phyloP scores from a whole-genome alignment of 2,888 invertebrate genomes.

The Lamellibrachia columna region DNA sequence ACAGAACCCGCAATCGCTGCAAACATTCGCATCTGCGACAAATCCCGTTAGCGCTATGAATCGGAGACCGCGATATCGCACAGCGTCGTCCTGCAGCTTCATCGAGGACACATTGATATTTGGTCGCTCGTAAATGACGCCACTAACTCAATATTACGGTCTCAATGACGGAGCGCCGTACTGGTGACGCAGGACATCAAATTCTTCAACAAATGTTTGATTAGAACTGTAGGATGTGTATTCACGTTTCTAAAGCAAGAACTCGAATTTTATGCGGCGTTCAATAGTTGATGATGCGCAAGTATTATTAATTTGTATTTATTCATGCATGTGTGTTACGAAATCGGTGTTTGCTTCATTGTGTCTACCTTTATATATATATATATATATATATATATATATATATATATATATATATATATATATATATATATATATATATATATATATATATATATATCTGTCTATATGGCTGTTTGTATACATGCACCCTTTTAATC shows the following conservation, averaged over 20 bases:
- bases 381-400: neutral
- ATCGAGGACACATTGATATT: neutral
- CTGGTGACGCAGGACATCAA: neutral
- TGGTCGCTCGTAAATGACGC: neutral
- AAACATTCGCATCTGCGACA: neutral
- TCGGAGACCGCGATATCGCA: neutral
- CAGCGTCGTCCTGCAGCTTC: neutral
- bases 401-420: neutral
- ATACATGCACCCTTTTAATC: too few species aligned
- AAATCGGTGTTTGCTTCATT: neutral
- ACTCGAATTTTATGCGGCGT: neutral
- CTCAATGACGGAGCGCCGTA: neutral
- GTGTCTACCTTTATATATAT: neutral
- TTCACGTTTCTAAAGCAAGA: neutral
- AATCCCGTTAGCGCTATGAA: neutral
- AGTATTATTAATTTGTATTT: neutral
- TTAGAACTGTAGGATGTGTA: neutral
- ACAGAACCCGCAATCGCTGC: neutral
- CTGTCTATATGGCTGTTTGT: too few species aligned
- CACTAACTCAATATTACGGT: neutral
- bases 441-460: too few species aligned
- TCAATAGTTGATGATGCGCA: neutral
- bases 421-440: too few species aligned
- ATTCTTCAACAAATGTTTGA: neutral
- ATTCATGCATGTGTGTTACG: neutral